Evolutionary conservation across 92 coral and sea anemone species (phyloP), one percentile per base, ranked within the genome.

Genomic region (Zoanthus sociatus): DNA sequence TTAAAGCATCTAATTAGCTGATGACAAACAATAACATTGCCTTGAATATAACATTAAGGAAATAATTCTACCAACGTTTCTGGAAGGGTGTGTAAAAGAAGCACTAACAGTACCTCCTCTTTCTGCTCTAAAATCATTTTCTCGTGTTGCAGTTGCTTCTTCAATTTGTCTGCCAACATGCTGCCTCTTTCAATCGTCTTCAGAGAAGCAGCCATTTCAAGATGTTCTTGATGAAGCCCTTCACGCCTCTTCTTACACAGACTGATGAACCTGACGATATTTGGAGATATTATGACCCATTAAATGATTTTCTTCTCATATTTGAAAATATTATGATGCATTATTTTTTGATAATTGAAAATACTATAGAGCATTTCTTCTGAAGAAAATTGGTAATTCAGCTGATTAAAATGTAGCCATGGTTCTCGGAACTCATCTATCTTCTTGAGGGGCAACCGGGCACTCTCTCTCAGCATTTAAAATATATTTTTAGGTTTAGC

Each of bases 81-180:
- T n/a, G 2, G 8, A 37, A 9, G 69, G 8, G 5, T n/a, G 0
- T 5, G 10, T 10, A 48, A 55, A 13, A 20, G 4, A n/a, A 70
- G 21, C 13, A 46, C 8, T 42, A 50, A 37, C 5, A 86, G 11
- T 60, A 97, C 99, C 99, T 95, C 94, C 85, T 97, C 94, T 85
- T 97, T 97, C 93, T 97, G 99, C 21, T 93, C 98, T 54, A 97
- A 89, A n/a, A 97, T 98, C 92, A 91, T 94, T 82, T 89, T 93
- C 83, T 97, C 99, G 83, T 95, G 99, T 56, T 95, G 91, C 3
- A 97, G 96, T 78, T 95, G 99, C 77, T 93, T 90, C 56, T 95
- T 93, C 67, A 95, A 96, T 70, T 94, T 95, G 91, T 96, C 99
- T 11, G 99, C 99, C 82, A 95, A 87, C 53, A 79, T 91, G 46